Evolutionary conservation across 2,797 vertebrate genomes (phyloP).

Genomic region (Gymnothorax reevesii): DNA sequence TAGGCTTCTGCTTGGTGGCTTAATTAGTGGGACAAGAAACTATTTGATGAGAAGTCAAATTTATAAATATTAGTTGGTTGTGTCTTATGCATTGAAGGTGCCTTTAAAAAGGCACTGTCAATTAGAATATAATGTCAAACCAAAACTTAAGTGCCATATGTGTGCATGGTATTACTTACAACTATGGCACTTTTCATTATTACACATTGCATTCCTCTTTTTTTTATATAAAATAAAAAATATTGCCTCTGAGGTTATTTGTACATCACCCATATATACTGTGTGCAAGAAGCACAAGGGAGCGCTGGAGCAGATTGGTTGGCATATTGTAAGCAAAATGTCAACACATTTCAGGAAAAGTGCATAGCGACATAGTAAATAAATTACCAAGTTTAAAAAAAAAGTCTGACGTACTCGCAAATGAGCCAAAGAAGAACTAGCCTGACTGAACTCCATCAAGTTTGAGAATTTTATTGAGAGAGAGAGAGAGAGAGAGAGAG

Average conservation of each 20-base stretch:
- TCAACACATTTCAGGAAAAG: not conserved
- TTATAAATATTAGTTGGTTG: too few relatives aligned
- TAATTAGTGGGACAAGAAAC: not conserved
- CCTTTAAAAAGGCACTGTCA: not conserved
- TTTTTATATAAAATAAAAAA: constrained; percentile 48
- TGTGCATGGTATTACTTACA: not conserved
- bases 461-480: not conserved
- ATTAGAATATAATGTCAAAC: not conserved
- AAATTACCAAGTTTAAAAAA: not conserved
- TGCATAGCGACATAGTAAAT: not conserved
- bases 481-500: constrained; percentile 29
- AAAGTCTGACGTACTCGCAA: not conserved
- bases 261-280: not conserved
- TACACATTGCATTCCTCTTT: constrained; percentile 51
- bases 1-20: not conserved
- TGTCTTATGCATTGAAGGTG: not conserved
- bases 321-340: not conserved
- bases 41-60: not conserved
- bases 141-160: not conserved
- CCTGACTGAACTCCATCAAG: constrained; percentile 26
- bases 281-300: not conserved
- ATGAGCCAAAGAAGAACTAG: constrained; percentile 48
- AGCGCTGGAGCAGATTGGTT: not conserved
- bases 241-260: not conserved
- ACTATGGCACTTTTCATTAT: constrained; percentile 21